These are phyloP conservation scores for Euzophera pinguis DNA, from an alignment of 2,888 invertebrate genomes.

Conservation along the genomic window DNA sequence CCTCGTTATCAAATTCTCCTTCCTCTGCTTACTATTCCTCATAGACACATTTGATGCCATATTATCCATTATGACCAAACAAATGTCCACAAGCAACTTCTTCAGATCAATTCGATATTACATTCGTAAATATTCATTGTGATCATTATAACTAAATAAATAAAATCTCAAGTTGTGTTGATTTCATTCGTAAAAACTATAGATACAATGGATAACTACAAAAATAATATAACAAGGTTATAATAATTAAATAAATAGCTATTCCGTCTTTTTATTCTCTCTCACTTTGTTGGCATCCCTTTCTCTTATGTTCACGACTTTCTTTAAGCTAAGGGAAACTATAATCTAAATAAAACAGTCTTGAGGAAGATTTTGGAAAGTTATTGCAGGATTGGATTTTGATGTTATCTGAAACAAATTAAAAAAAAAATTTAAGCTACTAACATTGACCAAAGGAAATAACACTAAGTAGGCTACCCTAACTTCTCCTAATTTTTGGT, in stretches of 20 bases:
- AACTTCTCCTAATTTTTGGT: too few relatives aligned
- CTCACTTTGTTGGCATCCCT: slow-evolving; percentile 67
- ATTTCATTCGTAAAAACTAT: slow-evolving; percentile 23
- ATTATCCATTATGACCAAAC: slow-evolving; percentile 69
- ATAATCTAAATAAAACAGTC: slow-evolving; percentile 63
- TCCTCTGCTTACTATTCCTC: slow-evolving; percentile 66
- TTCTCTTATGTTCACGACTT: slow-evolving; percentile 32
- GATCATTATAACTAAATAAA: slow-evolving; percentile 24
- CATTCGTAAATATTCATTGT: slow-evolving; percentile 25
- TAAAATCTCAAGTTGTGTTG: slow-evolving; percentile 22
- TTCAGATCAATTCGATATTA: slow-evolving; percentile 17
- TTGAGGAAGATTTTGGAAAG: slow-evolving; percentile 76
- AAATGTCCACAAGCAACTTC: slow-evolving; percentile 34
- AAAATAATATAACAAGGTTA: slow-evolving; percentile 46
- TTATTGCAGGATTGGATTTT: slow-evolving; percentile 56
- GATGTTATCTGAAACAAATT: slow-evolving; percentile 71
- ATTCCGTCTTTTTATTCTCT: slow-evolving; percentile 77
- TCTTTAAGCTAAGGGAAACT: slow-evolving; percentile 48
- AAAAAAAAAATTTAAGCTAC: slow-evolving; percentile 14
- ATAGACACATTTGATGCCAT: slow-evolving; percentile 68
- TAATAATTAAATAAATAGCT: slow-evolving; percentile 67
- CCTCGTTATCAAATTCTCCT: slow-evolving; percentile 73
- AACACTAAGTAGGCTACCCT: too few relatives aligned
- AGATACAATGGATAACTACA: slow-evolving; percentile 31
- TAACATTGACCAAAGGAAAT: background rate